A percentile compares a stretch with the other conserved stretches of the same genome.
phyloP scores from a whole-genome alignment of 1,140 invertebrate species.

The Heliconius hermathena region DNA sequence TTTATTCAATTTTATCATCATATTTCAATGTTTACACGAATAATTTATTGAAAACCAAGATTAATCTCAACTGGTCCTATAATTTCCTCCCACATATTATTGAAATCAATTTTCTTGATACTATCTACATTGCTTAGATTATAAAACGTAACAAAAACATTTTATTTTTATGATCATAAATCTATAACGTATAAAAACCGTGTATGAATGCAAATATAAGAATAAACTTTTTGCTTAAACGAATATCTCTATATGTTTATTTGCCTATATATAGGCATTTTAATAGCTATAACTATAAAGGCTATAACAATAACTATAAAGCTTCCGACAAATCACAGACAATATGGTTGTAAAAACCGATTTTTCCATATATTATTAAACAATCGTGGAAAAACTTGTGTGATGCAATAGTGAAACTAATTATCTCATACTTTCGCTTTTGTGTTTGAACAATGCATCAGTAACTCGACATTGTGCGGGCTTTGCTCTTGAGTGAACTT shows the following conservation, averaged over 20 bases:
- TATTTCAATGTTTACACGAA: slow-evolving; percentile 8
- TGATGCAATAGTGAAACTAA: slow-evolving; percentile 77
- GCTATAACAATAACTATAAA: neutral
- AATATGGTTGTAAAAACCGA: slow-evolving; percentile 56
- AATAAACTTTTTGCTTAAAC: too few relatives aligned
- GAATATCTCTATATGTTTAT: too few relatives aligned
- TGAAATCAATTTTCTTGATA: slow-evolving; percentile 4
- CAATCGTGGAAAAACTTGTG: slow-evolving; percentile 67
- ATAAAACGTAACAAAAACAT: slow-evolving; percentile 1
- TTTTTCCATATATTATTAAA: slow-evolving; percentile 63
- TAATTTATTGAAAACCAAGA: slow-evolving; percentile 5
- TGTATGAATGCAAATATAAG: too few relatives aligned
- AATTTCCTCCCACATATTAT: slow-evolving; percentile 23
- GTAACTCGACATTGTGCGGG: slow-evolving; percentile 54
- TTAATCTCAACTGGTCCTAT: slow-evolving; percentile 13
- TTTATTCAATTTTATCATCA: neutral
- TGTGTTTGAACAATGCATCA: slow-evolving; percentile 67
- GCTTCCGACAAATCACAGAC: slow-evolving; percentile 55
- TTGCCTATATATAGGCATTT: too few relatives aligned
- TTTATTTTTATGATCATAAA: too few relatives aligned
- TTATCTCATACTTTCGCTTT: slow-evolving; percentile 80
- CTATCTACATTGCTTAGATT: neutral
- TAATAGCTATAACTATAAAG: too few relatives aligned
- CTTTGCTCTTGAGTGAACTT: slow-evolving; percentile 42
- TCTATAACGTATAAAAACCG: too few relatives aligned